Conservation (phyloP, 1,140 invertebrate species). For the Akabosia matsudoensis region DNA sequence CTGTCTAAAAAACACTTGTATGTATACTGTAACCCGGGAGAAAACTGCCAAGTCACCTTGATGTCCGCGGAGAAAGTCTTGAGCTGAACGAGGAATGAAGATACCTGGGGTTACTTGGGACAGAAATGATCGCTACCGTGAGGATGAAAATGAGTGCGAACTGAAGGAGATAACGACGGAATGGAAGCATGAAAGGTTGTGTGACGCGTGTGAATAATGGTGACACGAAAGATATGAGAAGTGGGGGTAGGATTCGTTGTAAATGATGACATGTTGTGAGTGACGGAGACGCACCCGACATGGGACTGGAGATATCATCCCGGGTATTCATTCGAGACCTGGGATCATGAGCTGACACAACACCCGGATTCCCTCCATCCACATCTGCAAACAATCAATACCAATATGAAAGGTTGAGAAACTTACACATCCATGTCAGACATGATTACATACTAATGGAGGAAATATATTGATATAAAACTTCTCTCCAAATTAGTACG, state of each 20-base stretch:
- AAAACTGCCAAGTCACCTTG: no score
- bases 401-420: slow-evolving; percentile 15
- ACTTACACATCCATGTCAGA: no score
- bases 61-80: no score
- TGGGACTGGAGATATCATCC: slow-evolving; percentile 20
- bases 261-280: slow-evolving; percentile 7
- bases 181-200: not conserved
- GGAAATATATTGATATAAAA: no score
- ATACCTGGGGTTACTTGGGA: no score
- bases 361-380: slow-evolving; percentile 26
- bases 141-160: not conserved
- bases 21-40: no score
- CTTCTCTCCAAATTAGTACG: no score
- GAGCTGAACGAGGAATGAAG: no score
- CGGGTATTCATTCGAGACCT: slow-evolving; percentile 32
- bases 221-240: not conserved
- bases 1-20: no score
- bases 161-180: not conserved
- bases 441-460: no score
- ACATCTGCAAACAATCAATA: slow-evolving; percentile 34
- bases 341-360: slow-evolving; percentile 32
- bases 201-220: not conserved
- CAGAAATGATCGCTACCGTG: no score
- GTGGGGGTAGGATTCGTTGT: not conserved
- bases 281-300: slow-evolving; percentile 21